Evolutionary conservation across 2,888 invertebrate genomes (phyloP).

Genomic region (Nesidiocoris tenuis): DNA sequence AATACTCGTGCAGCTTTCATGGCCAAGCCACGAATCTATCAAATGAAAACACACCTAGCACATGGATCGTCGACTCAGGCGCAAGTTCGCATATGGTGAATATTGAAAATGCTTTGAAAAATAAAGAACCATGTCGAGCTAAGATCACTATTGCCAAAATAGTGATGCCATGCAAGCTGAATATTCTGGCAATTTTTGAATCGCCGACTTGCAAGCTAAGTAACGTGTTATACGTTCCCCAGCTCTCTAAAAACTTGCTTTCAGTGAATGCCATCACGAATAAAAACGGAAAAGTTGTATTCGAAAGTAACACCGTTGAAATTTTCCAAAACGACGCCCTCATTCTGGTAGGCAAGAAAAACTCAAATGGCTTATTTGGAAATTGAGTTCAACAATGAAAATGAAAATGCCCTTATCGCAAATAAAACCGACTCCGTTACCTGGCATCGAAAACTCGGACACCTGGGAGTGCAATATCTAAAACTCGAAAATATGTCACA

Average conservation of each 20-base stretch:
- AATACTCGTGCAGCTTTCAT: no score
- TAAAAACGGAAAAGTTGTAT: conserved; percentile 4
- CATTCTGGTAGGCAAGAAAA: neutral
- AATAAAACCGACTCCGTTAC: neutral
- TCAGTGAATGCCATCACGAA: conserved; percentile 19
- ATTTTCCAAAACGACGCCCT: neutral
- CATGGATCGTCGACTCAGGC: conserved; percentile 4
- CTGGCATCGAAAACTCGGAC: conserved; percentile 25
- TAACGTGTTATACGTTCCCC: neutral
- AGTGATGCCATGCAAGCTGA: neutral
- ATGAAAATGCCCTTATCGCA: neutral
- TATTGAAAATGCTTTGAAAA: neutral
- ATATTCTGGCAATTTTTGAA: neutral
- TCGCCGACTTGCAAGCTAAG: conserved; percentile 1
- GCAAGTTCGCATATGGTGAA: conserved; percentile 14
- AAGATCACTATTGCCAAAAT: conserved; percentile 1
- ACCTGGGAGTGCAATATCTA: conserved; percentile 8
- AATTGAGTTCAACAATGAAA: neutral
- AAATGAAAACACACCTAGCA: neutral
- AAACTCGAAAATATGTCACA: conserved; percentile 16
- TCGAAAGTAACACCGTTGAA: conserved; percentile 1
- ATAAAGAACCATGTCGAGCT: neutral
- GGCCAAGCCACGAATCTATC: neutral
- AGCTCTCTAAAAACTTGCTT: conserved; percentile 11
- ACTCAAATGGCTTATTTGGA: conserved; percentile 4